These are phyloP conservation scores for Aepyceros melampus DNA, from an alignment of 2,113 vertebrate species.

Conservation along the genomic window DNA sequence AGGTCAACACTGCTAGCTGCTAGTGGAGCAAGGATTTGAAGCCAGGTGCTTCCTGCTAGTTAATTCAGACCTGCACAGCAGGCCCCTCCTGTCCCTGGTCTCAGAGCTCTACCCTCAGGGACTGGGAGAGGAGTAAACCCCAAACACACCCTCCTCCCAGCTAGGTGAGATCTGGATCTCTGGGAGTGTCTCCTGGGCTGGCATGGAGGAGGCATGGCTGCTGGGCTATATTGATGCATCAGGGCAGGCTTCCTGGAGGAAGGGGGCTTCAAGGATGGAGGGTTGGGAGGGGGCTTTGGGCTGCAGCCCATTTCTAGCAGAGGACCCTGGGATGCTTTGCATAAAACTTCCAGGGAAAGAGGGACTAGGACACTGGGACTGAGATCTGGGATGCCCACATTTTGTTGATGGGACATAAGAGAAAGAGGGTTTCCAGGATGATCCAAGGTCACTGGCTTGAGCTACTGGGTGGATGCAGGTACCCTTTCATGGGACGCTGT, in stretches of 20 bases:
- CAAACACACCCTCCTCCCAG: background rate
- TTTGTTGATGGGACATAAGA: background rate
- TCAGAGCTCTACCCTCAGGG: background rate
- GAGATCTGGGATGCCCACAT: background rate
- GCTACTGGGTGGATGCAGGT: background rate
- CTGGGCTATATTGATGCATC: background rate
- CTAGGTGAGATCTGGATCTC: background rate
- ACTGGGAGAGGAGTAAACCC: background rate
- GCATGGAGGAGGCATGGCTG: background rate
- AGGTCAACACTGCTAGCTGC: background rate
- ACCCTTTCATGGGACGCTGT: background rate
- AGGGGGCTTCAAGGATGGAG: background rate
- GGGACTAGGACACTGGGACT: background rate
- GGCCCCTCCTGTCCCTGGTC: background rate
- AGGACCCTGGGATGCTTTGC: background rate
- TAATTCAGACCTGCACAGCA: background rate
- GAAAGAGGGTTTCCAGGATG: background rate
- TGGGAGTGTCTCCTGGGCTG: background rate
- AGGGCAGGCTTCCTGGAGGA: slow-evolving; percentile 25
- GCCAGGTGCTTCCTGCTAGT: background rate
- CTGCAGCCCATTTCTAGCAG: background rate
- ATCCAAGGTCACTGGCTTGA: background rate
- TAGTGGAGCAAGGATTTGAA: background rate
- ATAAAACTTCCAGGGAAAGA: background rate
- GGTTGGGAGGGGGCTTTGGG: background rate